phyloP scores from a whole-genome alignment of 2,888 invertebrate species.

The Parelbella ahira region DNA sequence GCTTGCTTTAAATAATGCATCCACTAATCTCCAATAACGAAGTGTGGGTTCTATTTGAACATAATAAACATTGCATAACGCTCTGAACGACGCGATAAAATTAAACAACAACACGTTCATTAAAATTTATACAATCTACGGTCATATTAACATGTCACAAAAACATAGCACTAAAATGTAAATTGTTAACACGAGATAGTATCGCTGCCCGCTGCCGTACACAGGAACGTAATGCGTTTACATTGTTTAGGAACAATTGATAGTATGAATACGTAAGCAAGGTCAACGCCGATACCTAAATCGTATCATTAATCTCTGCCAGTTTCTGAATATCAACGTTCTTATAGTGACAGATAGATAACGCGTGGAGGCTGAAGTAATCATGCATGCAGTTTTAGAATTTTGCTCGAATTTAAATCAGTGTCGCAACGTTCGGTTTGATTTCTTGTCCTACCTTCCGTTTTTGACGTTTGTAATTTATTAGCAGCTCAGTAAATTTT shows the following conservation, averaged over 20 bases:
- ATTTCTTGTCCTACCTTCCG: slow-evolving; percentile 1
- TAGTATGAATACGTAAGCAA: slow-evolving; percentile 42
- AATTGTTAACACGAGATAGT: slow-evolving; percentile 22
- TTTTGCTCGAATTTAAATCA: slow-evolving; percentile 1
- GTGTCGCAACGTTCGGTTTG: slow-evolving; percentile 1
- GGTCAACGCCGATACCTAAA: slow-evolving; percentile 35
- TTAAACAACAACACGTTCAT: slow-evolving; percentile 35
- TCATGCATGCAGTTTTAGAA: slow-evolving; percentile 1
- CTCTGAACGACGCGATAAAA: slow-evolving; percentile 38
- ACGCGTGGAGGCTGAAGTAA: slow-evolving; percentile 9
- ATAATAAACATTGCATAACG: slow-evolving; percentile 38
- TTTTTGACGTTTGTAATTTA: slow-evolving; percentile 1
- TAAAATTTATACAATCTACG: slow-evolving; percentile 14
- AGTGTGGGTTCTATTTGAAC: slow-evolving; percentile 24
- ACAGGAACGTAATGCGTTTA: slow-evolving; percentile 15
- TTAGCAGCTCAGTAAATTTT: too few relatives aligned
- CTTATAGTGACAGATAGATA: slow-evolving; percentile 26
- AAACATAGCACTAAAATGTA: slow-evolving; percentile 25
- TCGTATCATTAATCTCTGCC: slow-evolving; percentile 36
- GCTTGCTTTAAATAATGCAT: slow-evolving; percentile 19
- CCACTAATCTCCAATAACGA: slow-evolving; percentile 29
- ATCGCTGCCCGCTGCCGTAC: slow-evolving; percentile 10
- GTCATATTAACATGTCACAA: slow-evolving; percentile 11
- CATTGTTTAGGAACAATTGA: slow-evolving; percentile 47
- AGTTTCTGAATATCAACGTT: slow-evolving; percentile 29